phyloP scores from a whole-genome alignment of 2,888 invertebrate species.

The Eudasyphora cyanicolor region DNA sequence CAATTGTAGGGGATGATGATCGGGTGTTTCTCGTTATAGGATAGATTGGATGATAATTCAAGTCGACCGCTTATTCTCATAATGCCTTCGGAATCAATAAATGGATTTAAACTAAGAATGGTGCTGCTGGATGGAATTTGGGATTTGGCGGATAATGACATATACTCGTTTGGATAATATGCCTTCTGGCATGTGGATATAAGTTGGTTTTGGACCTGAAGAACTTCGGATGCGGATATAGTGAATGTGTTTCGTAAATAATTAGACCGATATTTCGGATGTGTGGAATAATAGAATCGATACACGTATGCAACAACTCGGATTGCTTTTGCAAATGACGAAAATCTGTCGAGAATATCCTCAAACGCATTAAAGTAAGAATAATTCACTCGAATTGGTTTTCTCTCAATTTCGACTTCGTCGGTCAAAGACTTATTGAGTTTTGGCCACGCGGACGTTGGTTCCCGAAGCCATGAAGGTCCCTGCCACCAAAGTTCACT shows the following conservation, averaged over 20 bases:
- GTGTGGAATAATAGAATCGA: neutral
- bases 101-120: neutral
- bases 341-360: neutral
- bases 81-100: neutral
- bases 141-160: neutral
- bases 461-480: slow-evolving; percentile 8
- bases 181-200: neutral
- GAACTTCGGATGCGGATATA: neutral
- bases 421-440: neutral
- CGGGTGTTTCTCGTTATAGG: neutral
- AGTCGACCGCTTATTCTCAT: neutral
- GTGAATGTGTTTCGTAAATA: neutral
- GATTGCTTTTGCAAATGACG: neutral
- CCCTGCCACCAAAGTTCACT: neutral
- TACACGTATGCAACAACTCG: neutral
- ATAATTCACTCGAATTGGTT: neutral
- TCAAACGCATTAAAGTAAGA: neutral
- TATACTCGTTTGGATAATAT: neutral
- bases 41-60: neutral
- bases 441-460: slow-evolving; percentile 27
- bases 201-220: neutral
- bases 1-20: neutral
- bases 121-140: neutral
- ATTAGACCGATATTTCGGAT: neutral
- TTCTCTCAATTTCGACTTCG: neutral